Evolutionary conservation across 2,888 invertebrate genomes (phyloP), one percentile per base, ranked within the genome.

Genomic region (Rutpela maculata): DNA sequence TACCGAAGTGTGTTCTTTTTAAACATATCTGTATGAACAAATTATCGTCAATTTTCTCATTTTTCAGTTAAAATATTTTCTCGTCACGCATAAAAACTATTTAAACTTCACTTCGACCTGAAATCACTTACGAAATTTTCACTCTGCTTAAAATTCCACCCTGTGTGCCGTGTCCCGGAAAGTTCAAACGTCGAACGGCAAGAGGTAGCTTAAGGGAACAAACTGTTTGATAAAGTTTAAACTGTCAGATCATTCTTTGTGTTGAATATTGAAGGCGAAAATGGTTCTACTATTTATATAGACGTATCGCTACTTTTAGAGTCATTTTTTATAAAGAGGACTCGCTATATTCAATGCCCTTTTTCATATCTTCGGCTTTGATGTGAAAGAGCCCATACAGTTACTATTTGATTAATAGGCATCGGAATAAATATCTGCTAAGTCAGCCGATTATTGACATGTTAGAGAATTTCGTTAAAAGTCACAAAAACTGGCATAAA

Each of bases 201-300:
- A 65, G 65, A 17, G 35, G 38, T 65, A 35, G 65, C 43, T 43
- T 1, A 43, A 43, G 65, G 65, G 65, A 43, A 65, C 38, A 38
- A 43, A 65, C 38, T 19, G 65, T 43, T 43, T 65, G 65, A 65
- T 65, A 43, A 65, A 65, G 65, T 50, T 65, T 65, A 65, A 65
- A 62, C 15, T 31, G 31, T 31, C 62, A 31, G 26, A 15, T 31
- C 38, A 38, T 38, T 65, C 65, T 65, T 65, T 65, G 43, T 65
- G 43, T 35, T 43, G 38, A 65, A 65, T 65, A 65, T 65, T 38
- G 65, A 19, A 43, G n/a, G 43, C 65, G 38, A 65, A 19, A 65
- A 65, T 38, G 65, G 65, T 15, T 19, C 15, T 65, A 43, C 15
- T 65, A 65, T 65, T 65, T 65, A 65, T 43, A 65, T 43, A 65